These are phyloP conservation scores for Fragum whitleyi DNA, from an alignment of 2,888 invertebrate species.

Conservation along the genomic window DNA sequence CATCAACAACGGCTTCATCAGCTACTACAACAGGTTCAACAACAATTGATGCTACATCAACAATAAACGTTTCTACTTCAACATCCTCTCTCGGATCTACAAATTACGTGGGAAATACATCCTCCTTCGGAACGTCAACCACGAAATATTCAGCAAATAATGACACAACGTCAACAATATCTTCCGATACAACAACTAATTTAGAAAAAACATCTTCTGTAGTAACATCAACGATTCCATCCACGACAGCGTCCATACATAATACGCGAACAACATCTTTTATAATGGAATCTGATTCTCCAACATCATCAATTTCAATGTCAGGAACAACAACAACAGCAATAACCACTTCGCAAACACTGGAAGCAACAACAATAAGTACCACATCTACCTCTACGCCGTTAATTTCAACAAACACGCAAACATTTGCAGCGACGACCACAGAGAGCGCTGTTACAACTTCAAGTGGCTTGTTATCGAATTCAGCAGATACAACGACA, in stretches of 20 bases:
- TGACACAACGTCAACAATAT: neutral
- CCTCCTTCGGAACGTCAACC: too few relatives aligned
- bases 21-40: too few relatives aligned
- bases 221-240: neutral
- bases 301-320: too few relatives aligned
- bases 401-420: neutral
- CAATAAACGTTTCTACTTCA: too few relatives aligned
- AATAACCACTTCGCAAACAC: neutral
- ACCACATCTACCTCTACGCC: slow-evolving; percentile 10
- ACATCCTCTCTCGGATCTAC: too few relatives aligned
- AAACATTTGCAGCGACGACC: too few relatives aligned
- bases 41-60: too few relatives aligned
- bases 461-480: neutral
- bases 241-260: neutral
- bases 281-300: too few relatives aligned
- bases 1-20: too few relatives aligned
- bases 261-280: too few relatives aligned
- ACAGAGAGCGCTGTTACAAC: too few relatives aligned
- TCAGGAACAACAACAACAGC: slow-evolving; percentile 6
- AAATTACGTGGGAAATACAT: neutral
- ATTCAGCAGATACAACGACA: neutral
- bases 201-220: neutral
- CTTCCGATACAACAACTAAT: neutral
- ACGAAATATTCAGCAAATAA: neutral
- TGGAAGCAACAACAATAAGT: slow-evolving; percentile 21